Evolutionary conservation across 1,140 invertebrate genomes (phyloP), one percentile per base, ranked within the genome.

Genomic region (Macrobrachium rosenbergii): DNA sequence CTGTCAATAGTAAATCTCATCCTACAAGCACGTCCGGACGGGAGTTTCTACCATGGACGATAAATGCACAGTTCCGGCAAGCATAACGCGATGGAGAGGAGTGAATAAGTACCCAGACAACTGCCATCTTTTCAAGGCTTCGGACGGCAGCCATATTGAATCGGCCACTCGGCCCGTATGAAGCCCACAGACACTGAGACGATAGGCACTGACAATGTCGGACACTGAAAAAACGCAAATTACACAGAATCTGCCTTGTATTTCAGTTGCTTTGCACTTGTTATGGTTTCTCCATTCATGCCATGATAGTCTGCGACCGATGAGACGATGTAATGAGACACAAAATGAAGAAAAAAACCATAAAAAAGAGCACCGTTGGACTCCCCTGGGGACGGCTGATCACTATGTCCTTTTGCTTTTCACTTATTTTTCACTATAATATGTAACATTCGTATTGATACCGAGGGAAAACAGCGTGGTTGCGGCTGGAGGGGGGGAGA

Each of bases 351-450:
- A 73, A 83, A 76, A 88, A 60, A 19, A 19, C 19, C 23, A 21
- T 59, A 82, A 85, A 83, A 73, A 76, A 87, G 23, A 91, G 91
- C 7, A 91, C 92, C 62, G 91, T 91, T 80, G 87, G 90, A 59
- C 88, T 91, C 64, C 90, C 64, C 28, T 11, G 69, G 23, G 37
- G 69, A 23, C 69, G 23, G 69, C 85, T 87, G 85, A 87, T 87
- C 85, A 87, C 85, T 87, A 87, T 69, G 85, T 87, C 67, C 85
- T 87, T 87, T 81, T 87, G 85, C 78, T 87, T 87, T 87, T 87
- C 85, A 87, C 85, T 87, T 87, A 87, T 87, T 87, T 87, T 87
- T 87, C 85, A 87, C 58, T 87, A 87, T 87, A 87, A 87, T 87
- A 87, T 87, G 85, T 87, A 87, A 87, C 85, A 87, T 87, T 87